phyloP scores from a whole-genome alignment of 2,113 vertebrate genomes.

The Tychaedon coryphoeus region DNA sequence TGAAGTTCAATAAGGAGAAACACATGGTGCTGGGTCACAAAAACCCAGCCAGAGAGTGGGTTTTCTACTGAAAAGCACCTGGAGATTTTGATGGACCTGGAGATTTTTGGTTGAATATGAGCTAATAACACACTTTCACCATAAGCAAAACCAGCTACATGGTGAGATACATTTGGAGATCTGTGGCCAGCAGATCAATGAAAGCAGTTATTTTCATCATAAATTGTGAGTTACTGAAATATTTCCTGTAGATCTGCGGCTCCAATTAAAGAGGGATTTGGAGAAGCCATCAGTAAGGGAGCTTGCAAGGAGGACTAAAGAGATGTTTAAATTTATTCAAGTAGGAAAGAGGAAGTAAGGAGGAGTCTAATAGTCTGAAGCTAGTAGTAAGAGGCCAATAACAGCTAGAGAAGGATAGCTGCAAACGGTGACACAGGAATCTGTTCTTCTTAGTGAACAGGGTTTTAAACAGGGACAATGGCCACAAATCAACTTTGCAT shows the following conservation, averaged over 20 bases:
- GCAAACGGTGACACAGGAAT: neutral
- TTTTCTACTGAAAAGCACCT: neutral
- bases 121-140: neutral
- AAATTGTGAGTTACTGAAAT: neutral
- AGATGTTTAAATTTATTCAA: neutral
- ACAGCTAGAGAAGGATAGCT: neutral
- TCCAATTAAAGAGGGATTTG: neutral
- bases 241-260: neutral
- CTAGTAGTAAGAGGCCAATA: neutral
- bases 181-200: neutral
- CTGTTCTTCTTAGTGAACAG: neutral
- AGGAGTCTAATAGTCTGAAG: neutral
- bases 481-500: neutral
- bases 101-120: neutral
- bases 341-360: neutral
- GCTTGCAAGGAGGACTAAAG: neutral
- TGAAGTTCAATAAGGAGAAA: neutral
- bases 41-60: neutral
- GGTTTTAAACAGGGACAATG: neutral
- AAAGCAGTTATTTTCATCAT: neutral
- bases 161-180: neutral
- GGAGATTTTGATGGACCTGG: neutral
- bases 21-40: neutral
- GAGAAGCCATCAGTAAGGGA: neutral
- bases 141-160: neutral